These are phyloP conservation scores for Drosophila sp. DNA, from an alignment of 1,140 invertebrate species.

Conservation along the genomic window DNA sequence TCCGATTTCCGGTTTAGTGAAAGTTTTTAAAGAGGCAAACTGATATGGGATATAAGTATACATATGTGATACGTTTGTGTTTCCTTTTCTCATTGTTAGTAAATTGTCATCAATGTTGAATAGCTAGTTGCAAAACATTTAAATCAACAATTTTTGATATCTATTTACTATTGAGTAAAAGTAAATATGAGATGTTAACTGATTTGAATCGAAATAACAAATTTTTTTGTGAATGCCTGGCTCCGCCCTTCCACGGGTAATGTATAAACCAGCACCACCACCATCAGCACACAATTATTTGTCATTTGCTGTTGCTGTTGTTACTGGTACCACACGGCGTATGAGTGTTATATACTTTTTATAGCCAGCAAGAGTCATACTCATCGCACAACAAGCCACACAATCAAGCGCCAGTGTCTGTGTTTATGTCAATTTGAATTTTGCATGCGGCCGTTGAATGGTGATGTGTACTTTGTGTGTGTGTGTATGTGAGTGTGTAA, in stretches of 20 bases:
- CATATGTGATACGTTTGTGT: too few species aligned
- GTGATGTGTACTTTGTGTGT: conserved; percentile 31
- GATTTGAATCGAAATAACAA: neutral
- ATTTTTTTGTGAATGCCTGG: neutral
- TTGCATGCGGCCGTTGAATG: conserved; percentile 54
- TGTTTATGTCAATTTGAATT: conserved; percentile 75
- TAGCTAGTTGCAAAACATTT: too few species aligned
- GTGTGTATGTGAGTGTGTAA: neutral
- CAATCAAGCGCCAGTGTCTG: conserved; percentile 65
- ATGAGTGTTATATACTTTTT: conserved; percentile 72
- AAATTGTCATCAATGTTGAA: too few species aligned
- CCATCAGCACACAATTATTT: conserved; percentile 27
- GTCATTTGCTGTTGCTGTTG: conserved; percentile 45
- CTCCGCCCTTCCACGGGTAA: neutral
- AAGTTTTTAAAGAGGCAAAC: too few species aligned
- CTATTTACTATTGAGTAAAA: neutral
- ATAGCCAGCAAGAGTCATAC: conserved; percentile 72
- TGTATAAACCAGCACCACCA: neutral
- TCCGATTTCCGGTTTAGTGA: too few species aligned
- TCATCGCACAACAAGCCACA: conserved; percentile 74
- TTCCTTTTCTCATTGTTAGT: too few species aligned
- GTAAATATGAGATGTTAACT: neutral
- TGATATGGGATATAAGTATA: too few species aligned
- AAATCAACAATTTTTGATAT: neutral
- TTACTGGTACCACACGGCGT: conserved; percentile 65